Conservation (phyloP, 2,888 invertebrate species). For the Lucinisca nassula region DNA sequence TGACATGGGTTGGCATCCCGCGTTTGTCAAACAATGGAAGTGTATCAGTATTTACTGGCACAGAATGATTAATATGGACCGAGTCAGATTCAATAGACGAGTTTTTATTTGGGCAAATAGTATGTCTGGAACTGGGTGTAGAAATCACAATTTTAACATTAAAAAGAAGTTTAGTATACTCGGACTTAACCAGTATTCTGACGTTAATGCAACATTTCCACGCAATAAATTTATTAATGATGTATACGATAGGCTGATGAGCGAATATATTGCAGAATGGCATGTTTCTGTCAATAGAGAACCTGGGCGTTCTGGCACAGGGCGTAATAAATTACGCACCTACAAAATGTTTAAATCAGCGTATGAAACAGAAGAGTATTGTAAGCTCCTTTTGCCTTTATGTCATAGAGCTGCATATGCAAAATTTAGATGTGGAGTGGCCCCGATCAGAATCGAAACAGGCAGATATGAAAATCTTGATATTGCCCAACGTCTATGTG, state of each 20-base stretch:
- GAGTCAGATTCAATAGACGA: not conserved
- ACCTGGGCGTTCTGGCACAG: not conserved
- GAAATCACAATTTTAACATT: not conserved
- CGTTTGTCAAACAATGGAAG: not conserved
- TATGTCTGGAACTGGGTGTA: not conserved
- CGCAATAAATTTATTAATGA: not conserved
- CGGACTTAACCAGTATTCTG: not conserved
- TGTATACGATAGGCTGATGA: not conserved
- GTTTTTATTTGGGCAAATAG: not conserved
- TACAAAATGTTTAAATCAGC: not conserved
- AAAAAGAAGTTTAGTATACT: not conserved
- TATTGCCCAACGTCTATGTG: not conserved
- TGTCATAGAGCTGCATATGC: not conserved
- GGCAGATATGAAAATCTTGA: constrained; percentile 13
- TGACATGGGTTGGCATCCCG: constrained; percentile 19
- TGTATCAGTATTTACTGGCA: not conserved
- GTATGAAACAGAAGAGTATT: not conserved
- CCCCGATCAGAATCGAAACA: constrained; percentile 10
- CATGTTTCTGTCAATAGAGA: not conserved
- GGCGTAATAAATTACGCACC: not conserved
- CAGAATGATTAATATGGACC: not conserved
- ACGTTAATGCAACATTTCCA: not conserved
- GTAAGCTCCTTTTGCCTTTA: not conserved
- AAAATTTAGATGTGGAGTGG: not conserved
- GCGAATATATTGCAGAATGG: not conserved